phyloP scores from a whole-genome alignment of 2,113 vertebrate genomes.

The Aegotheles bennettii region DNA sequence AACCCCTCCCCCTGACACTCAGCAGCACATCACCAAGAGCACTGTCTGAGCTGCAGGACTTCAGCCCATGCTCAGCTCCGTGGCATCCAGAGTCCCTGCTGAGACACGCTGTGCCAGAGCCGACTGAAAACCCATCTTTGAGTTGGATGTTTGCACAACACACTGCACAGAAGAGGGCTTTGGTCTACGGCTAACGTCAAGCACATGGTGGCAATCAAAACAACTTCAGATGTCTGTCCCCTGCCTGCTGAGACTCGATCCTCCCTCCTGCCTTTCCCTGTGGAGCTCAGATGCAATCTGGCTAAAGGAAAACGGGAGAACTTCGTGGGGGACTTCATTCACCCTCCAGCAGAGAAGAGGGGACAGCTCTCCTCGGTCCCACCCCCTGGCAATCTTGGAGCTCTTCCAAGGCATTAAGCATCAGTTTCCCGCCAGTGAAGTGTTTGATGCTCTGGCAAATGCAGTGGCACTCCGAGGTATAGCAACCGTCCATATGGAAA shows the following conservation, averaged over 20 bases:
- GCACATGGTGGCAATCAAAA: background rate
- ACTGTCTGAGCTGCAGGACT: background rate
- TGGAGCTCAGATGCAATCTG: background rate
- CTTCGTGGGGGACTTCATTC: background rate
- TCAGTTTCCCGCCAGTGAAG: conserved; percentile 27
- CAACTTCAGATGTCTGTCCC: background rate
- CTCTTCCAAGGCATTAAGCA: background rate
- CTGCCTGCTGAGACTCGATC: fast-evolving
- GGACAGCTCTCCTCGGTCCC: background rate
- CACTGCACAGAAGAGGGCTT: background rate
- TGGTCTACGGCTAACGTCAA: background rate
- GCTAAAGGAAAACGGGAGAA: background rate
- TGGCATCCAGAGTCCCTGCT: background rate
- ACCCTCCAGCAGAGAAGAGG: background rate
- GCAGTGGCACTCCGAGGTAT: background rate
- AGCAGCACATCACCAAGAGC: background rate
- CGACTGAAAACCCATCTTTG: background rate
- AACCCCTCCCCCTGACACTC: background rate
- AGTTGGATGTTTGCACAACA: background rate
- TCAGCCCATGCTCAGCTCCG: background rate
- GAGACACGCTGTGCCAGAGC: no score
- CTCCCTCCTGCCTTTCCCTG: background rate
- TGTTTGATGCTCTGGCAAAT: conserved; percentile 8
- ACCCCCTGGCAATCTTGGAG: background rate
- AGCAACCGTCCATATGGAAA: conserved; percentile 61